A percentile compares a stretch with the other conserved stretches of the same genome.
These are phyloP conservation scores for Pocillopora damicornis DNA, from an alignment of 64 coral and sea anemone species.

Conservation along the genomic window DNA sequence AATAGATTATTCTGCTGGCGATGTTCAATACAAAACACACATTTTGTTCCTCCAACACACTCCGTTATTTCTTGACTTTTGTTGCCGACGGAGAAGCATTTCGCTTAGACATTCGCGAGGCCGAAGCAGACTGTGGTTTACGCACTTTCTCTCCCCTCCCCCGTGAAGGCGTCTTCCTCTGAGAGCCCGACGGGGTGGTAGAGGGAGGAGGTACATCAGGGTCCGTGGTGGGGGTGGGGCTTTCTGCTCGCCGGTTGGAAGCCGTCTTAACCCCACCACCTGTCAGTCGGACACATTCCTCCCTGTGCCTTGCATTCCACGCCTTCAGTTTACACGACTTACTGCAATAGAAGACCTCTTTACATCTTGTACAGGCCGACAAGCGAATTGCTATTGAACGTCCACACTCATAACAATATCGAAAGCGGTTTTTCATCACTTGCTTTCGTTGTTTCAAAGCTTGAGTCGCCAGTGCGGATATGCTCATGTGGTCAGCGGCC, in stretches of 20 bases:
- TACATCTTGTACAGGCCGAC: conserved; percentile 91
- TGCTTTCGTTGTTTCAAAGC: conserved; percentile 72
- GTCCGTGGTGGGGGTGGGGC: conserved; percentile 80
- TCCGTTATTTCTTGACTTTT: conserved; percentile 3
- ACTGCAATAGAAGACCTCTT: conserved; percentile 97
- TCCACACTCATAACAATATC: conserved; percentile 98
- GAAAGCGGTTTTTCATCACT: conserved; percentile 98
- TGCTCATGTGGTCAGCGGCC: conserved; percentile 84
- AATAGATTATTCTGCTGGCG: not conserved
- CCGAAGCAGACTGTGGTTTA: not conserved
- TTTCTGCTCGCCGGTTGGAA: conserved; percentile 49
- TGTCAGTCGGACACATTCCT: conserved; percentile 90
- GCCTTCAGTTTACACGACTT: conserved; percentile 95
- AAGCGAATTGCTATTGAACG: conserved; percentile 90
- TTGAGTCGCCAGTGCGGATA: conserved; percentile 79
- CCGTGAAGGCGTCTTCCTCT: conserved; percentile 21
- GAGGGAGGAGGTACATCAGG: conserved; percentile 42
- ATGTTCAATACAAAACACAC: not conserved
- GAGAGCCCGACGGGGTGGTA: conserved; percentile 4
- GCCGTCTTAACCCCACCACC: conserved; percentile 62
- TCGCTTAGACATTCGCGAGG: conserved; percentile 1
- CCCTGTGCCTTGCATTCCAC: conserved; percentile 92
- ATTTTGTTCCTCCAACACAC: not conserved
- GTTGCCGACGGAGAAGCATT: not conserved
- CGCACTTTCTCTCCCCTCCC: not conserved